phyloP scores from a whole-genome alignment of 1,140 invertebrate genomes.

The Drosophila repleta region DNA sequence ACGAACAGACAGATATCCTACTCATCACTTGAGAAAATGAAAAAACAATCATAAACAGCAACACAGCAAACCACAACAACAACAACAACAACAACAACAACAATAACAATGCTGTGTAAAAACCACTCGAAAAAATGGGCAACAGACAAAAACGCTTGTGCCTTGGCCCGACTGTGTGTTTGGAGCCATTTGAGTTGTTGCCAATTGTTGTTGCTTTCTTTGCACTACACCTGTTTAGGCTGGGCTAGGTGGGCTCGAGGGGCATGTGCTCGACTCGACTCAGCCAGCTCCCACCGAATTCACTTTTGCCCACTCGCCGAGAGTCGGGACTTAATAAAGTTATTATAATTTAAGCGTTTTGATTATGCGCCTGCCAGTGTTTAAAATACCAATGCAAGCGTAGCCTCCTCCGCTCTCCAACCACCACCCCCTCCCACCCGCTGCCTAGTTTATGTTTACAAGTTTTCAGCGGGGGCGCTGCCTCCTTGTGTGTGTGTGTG shows the following conservation, averaged over 20 bases:
- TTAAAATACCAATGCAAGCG: conserved; percentile 80
- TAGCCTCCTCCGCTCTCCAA: neutral
- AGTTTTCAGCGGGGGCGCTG: conserved; percentile 51
- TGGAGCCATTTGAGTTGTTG: conserved; percentile 46
- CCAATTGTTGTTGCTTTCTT: conserved; percentile 67
- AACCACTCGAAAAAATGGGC: conserved; percentile 64
- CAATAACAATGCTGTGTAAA: conserved; percentile 65
- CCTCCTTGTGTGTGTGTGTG: conserved; percentile 36
- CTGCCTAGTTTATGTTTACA: neutral
- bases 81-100: conserved; percentile 42
- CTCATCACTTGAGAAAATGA: conserved; percentile 82
- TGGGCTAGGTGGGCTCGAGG: conserved; percentile 46
- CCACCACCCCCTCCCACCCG: neutral
- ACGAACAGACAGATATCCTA: conserved; percentile 75
- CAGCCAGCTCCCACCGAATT: conserved; percentile 34
- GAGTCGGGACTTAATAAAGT: conserved; percentile 75
- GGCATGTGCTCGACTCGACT: conserved; percentile 12
- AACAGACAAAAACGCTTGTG: conserved; percentile 52
- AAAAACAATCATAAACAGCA: conserved; percentile 79
- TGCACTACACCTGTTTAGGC: conserved; percentile 70
- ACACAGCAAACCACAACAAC: conserved; percentile 36
- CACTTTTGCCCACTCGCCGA: conserved; percentile 51
- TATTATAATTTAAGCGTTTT: conserved; percentile 83
- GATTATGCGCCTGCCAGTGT: conserved; percentile 80
- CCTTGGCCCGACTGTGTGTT: conserved; percentile 17